Percentiles rank a stretch among this genome's conserved stretches.
Conservation (phyloP, 2,888 invertebrate species). For the Sylvicola cinctus region DNA sequence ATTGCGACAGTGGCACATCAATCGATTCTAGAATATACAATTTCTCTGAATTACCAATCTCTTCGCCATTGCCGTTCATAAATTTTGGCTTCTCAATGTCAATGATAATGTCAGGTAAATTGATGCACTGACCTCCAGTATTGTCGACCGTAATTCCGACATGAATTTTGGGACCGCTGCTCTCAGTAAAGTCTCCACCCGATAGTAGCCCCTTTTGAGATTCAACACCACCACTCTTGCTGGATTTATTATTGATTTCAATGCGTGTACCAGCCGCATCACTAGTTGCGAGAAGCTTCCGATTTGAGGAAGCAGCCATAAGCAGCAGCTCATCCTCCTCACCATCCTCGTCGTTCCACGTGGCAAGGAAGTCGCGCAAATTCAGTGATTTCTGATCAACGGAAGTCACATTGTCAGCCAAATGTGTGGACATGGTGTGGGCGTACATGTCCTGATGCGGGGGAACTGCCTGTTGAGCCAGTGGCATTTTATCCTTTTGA, state of each 20-base stretch:
- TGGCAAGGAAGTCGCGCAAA: slow-evolving; percentile 21
- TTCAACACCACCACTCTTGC: not conserved
- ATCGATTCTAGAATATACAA: slow-evolving; percentile 10
- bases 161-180: slow-evolving; percentile 14
- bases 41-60: slow-evolving; percentile 6
- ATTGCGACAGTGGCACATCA: slow-evolving; percentile 9
- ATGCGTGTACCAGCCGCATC: too few species aligned
- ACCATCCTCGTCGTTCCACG: slow-evolving; percentile 26
- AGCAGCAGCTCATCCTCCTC: slow-evolving; percentile 11
- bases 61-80: not conserved
- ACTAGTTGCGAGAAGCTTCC: too few species aligned
- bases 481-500: not conserved
- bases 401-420: too few species aligned
- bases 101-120: slow-evolving; percentile 24
- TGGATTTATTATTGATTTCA: not conserved
- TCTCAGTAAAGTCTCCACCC: too few species aligned
- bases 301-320: too few species aligned
- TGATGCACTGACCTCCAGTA: slow-evolving; percentile 15
- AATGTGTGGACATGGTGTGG: too few species aligned
- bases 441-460: not conserved
- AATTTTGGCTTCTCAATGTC: slow-evolving; percentile 21
- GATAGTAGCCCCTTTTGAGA: too few species aligned
- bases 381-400: slow-evolving; percentile 15
- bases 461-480: not conserved
- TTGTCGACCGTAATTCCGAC: slow-evolving; percentile 14